Evolutionary conservation across 2,797 vertebrate species (phyloP), one percentile per base, ranked within the genome.

Genomic region (Denticeps clupeoides): DNA sequence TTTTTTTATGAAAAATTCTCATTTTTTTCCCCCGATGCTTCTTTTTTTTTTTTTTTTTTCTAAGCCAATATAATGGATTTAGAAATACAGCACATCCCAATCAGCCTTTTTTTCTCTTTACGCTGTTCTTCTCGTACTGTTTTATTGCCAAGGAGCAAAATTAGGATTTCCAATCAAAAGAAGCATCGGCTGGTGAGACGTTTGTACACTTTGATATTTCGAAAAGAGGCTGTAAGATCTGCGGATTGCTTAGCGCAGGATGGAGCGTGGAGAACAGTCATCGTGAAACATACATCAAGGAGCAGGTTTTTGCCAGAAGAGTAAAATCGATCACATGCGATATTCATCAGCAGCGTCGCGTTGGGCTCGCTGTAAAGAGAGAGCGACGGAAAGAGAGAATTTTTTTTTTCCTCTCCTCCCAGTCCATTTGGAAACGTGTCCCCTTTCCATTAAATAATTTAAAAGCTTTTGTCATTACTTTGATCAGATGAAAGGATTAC

Each of bases 401-500:
- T 28, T 53, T 45, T 26, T 25, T 59, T 51, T 54, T 23, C 47
- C 22, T 38, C 54, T 23, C 47, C 22, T 38, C 41, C 22, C 45
- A 41, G 53, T 62, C 49, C 56, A 51, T 53, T 66, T 52, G 53
- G 47, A 55, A 60, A 41, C 53, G 44, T 49, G 26, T 50, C 55
- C 65, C 54, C 60, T 63, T 52, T 73, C 63, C 64, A 74, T 73
- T 75, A 72, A 80, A 80, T 78, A 11, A 80, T 78, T 74, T 75
- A 66, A 80, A 81, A 77, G 71, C 77, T 69, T 76, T 72, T 64
- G 75, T 35, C 51, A 58, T 76, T 66, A 74, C 72, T 82, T 80
- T 80, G 73, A 81, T 82, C 75, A 81, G 66, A 76, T 78, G 59
- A 72, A 72, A 60, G 72, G 81, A 82, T 84, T 82, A 78, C 43